Evolutionary conservation across 2,888 invertebrate species (phyloP).

Genomic region (Atrina japonica): DNA sequence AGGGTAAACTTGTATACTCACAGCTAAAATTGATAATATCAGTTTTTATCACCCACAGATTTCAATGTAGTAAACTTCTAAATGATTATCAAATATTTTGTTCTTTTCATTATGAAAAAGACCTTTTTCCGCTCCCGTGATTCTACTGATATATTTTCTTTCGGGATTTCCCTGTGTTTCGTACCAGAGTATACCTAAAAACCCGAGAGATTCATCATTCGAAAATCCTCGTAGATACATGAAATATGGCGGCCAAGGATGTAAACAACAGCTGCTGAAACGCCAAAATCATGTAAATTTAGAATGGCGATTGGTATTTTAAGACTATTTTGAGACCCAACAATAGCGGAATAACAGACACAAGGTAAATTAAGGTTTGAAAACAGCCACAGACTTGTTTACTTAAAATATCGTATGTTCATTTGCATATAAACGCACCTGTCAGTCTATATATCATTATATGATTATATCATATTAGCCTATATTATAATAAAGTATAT

Average conservation of each 20-base stretch:
- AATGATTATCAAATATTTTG: too few species aligned
- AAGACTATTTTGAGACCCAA: not conserved
- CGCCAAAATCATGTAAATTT: not conserved
- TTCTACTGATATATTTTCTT: too few species aligned
- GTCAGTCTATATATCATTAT: not conserved
- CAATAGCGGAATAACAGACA: not conserved
- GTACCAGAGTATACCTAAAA: too few species aligned
- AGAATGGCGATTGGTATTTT: not conserved
- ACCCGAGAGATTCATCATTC: slow-evolving; percentile 8
- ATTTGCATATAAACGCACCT: not conserved
- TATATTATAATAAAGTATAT: not conserved
- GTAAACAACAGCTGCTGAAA: slow-evolving; percentile 25
- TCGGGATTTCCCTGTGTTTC: too few species aligned
- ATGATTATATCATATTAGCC: not conserved
- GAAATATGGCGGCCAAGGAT: slow-evolving; percentile 36
- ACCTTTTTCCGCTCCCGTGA: too few species aligned
- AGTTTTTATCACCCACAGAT: too few species aligned
- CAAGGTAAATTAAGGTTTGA: not conserved
- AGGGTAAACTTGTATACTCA: too few species aligned
- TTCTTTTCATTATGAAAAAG: too few species aligned
- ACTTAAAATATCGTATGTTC: too few species aligned
- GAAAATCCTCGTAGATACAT: slow-evolving; percentile 32
- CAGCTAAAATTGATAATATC: too few species aligned
- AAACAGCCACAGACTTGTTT: too few species aligned
- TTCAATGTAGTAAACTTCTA: too few species aligned